phyloP scores from a whole-genome alignment of 1,140 invertebrate species.

The Magallana angulata region DNA sequence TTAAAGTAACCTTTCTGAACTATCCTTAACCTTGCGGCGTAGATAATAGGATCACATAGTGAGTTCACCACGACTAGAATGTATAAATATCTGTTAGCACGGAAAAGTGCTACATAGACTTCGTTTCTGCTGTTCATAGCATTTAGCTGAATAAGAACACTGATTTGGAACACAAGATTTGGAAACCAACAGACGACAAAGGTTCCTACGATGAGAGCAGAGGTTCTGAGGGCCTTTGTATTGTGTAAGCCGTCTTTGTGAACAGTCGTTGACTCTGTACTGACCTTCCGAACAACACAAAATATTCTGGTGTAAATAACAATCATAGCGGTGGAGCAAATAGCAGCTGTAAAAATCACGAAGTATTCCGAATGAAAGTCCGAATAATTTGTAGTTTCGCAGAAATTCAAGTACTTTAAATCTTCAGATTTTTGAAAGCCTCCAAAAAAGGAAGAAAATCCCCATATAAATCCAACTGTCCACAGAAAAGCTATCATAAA shows the following conservation, averaged over 20 bases:
- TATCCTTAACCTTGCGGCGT: constrained; percentile 85
- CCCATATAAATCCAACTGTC: constrained; percentile 81
- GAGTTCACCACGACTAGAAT: constrained; percentile 84
- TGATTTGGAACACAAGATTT: constrained; percentile 78
- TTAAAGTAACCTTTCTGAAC: constrained; percentile 62
- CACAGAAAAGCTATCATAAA: constrained; percentile 85
- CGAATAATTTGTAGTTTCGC: constrained; percentile 78
- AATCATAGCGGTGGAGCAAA: constrained; percentile 76
- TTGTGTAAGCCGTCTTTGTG: constrained; percentile 71
- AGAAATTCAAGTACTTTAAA: constrained; percentile 73
- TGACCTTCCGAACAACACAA: constrained; percentile 51
- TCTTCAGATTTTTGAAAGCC: constrained; percentile 53
- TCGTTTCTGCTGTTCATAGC: constrained; percentile 10
- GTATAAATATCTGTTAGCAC: constrained; percentile 65
- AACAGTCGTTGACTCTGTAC: not conserved
- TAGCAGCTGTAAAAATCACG: constrained; percentile 76
- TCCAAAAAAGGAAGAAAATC: constrained; percentile 79
- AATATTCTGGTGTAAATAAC: constrained; percentile 66
- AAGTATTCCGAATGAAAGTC: constrained; percentile 71
- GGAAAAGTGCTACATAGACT: constrained; percentile 45
- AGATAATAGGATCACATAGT: constrained; percentile 85
- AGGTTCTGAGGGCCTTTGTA: constrained; percentile 84
- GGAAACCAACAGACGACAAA: constrained; percentile 85
- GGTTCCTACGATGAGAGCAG: constrained; percentile 85
- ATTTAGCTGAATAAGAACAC: constrained; percentile 55